These are phyloP conservation scores for Calonectris borealis DNA, from an alignment of 2,113 vertebrate genomes.

Conservation along the genomic window DNA sequence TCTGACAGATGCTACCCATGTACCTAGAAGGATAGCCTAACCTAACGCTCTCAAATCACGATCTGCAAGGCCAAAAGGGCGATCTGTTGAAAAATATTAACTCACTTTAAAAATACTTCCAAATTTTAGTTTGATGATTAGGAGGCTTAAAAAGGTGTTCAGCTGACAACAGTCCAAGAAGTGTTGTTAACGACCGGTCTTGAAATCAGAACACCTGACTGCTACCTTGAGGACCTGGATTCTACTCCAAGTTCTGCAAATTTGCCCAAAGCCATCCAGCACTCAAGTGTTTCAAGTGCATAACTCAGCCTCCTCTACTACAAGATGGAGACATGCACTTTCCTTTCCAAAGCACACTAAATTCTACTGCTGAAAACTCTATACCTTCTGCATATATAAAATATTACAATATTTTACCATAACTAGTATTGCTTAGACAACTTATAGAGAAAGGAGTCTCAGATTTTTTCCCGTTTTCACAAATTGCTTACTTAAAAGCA, in stretches of 20 bases:
- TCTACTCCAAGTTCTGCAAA: background rate
- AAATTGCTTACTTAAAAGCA: background rate
- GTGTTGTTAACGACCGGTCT: background rate
- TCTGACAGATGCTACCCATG: fast-evolving
- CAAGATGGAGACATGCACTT: background rate
- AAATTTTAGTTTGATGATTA: background rate
- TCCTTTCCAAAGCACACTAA: background rate
- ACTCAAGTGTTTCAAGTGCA: background rate
- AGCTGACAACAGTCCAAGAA: background rate
- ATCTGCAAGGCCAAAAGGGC: background rate
- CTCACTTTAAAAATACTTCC: background rate
- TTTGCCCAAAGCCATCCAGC: background rate
- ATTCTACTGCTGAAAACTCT: background rate
- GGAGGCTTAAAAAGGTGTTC: background rate
- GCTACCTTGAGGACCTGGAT: background rate
- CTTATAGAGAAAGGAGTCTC: background rate
- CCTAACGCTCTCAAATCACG: background rate
- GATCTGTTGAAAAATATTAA: background rate
- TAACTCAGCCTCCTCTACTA: background rate
- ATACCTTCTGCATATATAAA: background rate
- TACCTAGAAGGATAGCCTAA: background rate
- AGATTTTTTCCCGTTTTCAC: background rate
- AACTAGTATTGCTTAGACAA: background rate
- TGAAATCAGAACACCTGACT: background rate
- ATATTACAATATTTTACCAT: background rate